Conservation (phyloP, 1,140 invertebrate genomes). For the Wasmannia auropunctata region DNA sequence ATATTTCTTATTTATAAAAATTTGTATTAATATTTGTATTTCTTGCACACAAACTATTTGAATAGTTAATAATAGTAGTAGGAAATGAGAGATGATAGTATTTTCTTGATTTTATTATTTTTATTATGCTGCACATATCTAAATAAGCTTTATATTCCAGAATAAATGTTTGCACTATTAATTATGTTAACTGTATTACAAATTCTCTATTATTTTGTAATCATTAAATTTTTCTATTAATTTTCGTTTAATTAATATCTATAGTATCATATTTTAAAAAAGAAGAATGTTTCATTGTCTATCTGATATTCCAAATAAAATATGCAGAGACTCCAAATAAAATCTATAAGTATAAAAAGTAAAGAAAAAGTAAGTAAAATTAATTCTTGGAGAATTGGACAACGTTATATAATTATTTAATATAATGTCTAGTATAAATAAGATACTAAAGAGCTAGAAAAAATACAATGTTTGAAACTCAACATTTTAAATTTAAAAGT, state of each 20-base stretch:
- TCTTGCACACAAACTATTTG: too few relatives aligned
- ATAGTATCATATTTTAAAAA: background rate
- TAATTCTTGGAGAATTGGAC: background rate
- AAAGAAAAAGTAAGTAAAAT: background rate
- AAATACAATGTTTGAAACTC: background rate
- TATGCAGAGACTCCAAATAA: background rate
- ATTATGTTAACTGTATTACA: background rate
- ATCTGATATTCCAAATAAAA: too few relatives aligned
- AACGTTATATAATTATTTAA: background rate
- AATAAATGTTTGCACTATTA: background rate
- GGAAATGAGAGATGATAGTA: too few relatives aligned
- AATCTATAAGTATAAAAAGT: background rate
- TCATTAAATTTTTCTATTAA: background rate
- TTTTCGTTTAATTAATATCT: background rate
- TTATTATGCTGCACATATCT: background rate
- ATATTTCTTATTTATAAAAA: background rate
- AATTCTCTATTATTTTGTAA: background rate
- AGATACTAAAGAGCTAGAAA: constrained; percentile 18
- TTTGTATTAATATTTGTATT: background rate
- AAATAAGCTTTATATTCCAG: constrained; percentile 2
- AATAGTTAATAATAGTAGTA: too few relatives aligned
- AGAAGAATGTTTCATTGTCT: too few relatives aligned
- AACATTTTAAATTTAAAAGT: background rate
- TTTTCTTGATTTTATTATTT: background rate
- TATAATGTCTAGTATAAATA: background rate